Conservation (phyloP, 2,797 vertebrate species). For the Girardinus metallicus region DNA sequence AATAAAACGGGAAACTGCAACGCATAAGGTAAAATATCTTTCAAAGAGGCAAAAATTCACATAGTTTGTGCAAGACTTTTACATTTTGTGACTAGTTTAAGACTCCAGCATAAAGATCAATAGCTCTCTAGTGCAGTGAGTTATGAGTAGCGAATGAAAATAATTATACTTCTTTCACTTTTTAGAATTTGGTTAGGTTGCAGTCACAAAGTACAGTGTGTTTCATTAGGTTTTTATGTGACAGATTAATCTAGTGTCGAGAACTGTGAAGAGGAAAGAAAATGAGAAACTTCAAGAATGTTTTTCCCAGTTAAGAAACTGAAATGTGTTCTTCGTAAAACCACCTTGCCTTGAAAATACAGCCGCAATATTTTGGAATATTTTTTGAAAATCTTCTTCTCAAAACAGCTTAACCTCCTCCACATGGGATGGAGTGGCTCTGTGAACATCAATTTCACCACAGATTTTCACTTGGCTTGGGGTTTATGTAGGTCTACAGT, state of each 20-base stretch:
- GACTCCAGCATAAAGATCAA: constrained; percentile 13
- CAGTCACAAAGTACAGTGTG: not conserved
- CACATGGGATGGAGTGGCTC: not conserved
- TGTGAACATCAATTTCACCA: not conserved
- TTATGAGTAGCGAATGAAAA: not conserved
- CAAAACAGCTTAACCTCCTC: not conserved
- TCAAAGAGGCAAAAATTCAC: constrained; percentile 16
- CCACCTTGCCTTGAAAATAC: not conserved
- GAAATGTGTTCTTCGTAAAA: not conserved
- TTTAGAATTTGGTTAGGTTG: not conserved
- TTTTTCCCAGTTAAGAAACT: not conserved
- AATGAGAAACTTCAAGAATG: not conserved
- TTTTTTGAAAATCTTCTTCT: not conserved
- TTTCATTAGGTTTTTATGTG: not conserved
- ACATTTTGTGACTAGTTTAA: constrained; percentile 6
- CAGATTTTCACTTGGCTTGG: not conserved
- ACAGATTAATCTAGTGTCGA: not conserved
- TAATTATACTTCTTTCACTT: not conserved
- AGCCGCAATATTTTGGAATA: not conserved
- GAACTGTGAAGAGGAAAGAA: not conserved
- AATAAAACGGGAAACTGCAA: constrained; percentile 31
- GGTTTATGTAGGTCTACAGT: not conserved
- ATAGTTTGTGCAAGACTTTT: not conserved
- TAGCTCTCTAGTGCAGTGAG: not conserved
- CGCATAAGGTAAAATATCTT: constrained; percentile 5